Percentiles rank a stretch among this genome's conserved stretches.
Conservation (phyloP, 2,888 invertebrate genomes). For the Agriotes lineatus region DNA sequence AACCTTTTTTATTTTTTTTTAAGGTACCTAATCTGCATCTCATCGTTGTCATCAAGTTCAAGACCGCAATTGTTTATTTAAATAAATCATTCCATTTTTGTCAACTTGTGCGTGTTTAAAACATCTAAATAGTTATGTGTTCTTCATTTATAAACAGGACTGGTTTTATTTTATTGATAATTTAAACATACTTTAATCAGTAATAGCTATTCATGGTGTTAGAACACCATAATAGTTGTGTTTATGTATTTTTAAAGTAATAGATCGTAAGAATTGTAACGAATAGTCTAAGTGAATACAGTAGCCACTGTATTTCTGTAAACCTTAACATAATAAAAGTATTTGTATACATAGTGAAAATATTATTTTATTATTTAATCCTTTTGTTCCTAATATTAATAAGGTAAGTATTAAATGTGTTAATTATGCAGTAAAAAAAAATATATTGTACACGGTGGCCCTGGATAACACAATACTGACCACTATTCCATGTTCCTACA, state of each 20-base stretch:
- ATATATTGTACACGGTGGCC: too few species aligned
- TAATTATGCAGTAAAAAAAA: too few species aligned
- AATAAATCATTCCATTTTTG: conserved; percentile 40
- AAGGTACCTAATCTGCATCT: conserved; percentile 32
- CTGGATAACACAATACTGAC: too few species aligned
- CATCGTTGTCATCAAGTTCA: conserved; percentile 24
- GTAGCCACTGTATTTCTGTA: conserved; percentile 24
- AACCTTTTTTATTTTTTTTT: conserved; percentile 4
- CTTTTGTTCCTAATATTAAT: too few species aligned
- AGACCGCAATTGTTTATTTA: conserved; percentile 35
- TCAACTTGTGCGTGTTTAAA: conserved; percentile 32
- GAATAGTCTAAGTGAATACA: conserved; percentile 26
- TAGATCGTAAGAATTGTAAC: conserved; percentile 19
- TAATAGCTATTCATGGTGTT: neutral
- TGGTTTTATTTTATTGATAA: conserved; percentile 32
- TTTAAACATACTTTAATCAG: conserved; percentile 26
- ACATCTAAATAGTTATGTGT: conserved; percentile 7
- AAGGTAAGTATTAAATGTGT: too few species aligned
- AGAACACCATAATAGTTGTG: neutral
- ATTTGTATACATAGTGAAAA: conserved; percentile 15
- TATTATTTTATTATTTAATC: too few species aligned
- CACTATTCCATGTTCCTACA: too few species aligned
- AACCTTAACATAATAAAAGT: conserved; percentile 22
- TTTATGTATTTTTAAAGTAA: conserved; percentile 31
- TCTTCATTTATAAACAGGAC: neutral